phyloP scores from a whole-genome alignment of 2,888 invertebrate genomes.

The Lottia gigantea region DNA sequence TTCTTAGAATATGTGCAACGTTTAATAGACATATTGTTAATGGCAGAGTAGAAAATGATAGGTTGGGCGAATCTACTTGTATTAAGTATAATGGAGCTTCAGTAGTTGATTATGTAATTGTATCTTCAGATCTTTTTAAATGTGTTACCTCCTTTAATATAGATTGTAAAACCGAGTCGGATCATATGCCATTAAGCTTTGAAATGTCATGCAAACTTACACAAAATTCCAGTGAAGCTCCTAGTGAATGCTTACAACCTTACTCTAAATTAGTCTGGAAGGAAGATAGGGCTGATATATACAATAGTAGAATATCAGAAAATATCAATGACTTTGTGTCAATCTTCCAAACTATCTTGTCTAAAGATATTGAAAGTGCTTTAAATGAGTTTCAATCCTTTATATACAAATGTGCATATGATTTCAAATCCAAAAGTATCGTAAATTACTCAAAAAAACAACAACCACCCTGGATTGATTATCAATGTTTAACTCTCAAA shows the following conservation, averaged over 20 bases:
- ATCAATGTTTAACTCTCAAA: neutral
- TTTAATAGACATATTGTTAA: slow-evolving; percentile 7
- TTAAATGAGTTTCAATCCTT: neutral
- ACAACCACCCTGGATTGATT: neutral
- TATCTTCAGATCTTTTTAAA: neutral
- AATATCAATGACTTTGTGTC: no score
- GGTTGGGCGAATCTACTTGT: neutral
- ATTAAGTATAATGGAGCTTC: slow-evolving; percentile 1
- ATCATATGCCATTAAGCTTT: neutral
- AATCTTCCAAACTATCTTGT: neutral
- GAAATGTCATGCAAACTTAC: neutral
- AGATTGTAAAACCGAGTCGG: neutral
- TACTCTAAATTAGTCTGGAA: no score
- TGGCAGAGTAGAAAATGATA: neutral
- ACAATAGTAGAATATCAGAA: no score
- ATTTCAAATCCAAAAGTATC: neutral
- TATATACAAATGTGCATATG: neutral
- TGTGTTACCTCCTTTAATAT: neutral
- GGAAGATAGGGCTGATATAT: no score
- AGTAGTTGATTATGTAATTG: neutral
- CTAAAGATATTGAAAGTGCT: neutral
- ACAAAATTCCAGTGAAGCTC: neutral
- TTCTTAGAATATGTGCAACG: neutral
- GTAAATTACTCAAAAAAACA: neutral
- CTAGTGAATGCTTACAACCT: no score